A percentile compares a stretch with the other conserved stretches of the same genome.
phyloP scores from a whole-genome alignment of 2,113 vertebrate genomes.

The Eulemur rufifrons region DNA sequence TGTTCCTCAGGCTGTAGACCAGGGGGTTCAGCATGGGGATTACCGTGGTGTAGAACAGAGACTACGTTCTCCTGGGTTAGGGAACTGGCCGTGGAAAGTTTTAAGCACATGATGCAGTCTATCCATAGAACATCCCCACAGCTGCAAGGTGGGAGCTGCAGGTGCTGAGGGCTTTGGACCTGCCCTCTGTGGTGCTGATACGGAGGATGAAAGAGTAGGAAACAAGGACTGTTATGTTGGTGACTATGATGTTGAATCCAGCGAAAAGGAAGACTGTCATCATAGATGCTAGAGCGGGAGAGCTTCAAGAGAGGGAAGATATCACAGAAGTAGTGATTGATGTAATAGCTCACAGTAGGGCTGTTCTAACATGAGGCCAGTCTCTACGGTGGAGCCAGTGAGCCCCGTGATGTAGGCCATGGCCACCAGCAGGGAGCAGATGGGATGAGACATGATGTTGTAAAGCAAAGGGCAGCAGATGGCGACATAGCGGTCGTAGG shows the following conservation, averaged over 20 bases:
- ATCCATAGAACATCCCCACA: constrained; percentile 73
- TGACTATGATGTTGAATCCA: constrained; percentile 66
- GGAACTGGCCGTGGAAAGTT: constrained; percentile 60
- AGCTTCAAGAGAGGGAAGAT: constrained; percentile 79
- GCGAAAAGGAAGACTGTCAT: constrained; percentile 73
- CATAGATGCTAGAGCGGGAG: constrained; percentile 61
- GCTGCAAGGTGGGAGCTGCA: constrained; percentile 81
- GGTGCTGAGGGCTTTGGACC: constrained; percentile 79
- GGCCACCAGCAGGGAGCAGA: constrained; percentile 58
- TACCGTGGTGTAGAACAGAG: constrained; percentile 75
- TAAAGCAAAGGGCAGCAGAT: constrained; percentile 78
- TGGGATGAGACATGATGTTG: constrained; percentile 49
- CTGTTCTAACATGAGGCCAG: constrained; percentile 58
- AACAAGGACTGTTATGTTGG: constrained; percentile 60
- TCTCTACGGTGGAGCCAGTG: constrained; percentile 74
- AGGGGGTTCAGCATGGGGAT: constrained; percentile 80
- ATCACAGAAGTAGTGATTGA: constrained; percentile 82
- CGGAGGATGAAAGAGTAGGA: constrained; percentile 75
- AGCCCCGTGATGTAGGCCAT: constrained; percentile 60
- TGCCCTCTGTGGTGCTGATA: constrained; percentile 58
- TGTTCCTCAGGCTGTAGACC: constrained; percentile 80
- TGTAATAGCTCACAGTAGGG: constrained; percentile 67
- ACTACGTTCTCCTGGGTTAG: constrained; percentile 74
- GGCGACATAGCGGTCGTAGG: constrained; percentile 76
- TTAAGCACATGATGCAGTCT: constrained; percentile 72